Percentiles rank a stretch among this genome's conserved stretches.
Conservation (phyloP, 2,888 invertebrate genomes). For the Calameuta filiformis region DNA sequence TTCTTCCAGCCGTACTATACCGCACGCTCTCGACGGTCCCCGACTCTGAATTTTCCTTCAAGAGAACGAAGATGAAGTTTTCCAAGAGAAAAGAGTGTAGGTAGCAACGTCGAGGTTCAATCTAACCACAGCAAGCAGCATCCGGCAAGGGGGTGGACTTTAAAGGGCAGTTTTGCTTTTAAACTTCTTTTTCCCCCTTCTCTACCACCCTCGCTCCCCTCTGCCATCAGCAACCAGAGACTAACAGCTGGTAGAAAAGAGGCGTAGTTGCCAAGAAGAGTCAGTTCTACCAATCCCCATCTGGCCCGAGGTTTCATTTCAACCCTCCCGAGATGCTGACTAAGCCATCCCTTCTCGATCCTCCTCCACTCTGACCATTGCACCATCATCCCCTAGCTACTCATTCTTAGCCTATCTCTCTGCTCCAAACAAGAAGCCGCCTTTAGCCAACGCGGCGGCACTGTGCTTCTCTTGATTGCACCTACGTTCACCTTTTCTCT, state of each 20-base stretch:
- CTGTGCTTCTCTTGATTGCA: constrained; percentile 2
- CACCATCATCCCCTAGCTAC: not conserved
- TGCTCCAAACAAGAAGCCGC: constrained; percentile 2
- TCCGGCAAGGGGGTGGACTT: not conserved
- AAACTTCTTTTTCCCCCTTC: not conserved
- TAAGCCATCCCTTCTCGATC: constrained; percentile 13
- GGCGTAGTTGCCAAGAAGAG: constrained; percentile 29
- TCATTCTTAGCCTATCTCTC: not conserved
- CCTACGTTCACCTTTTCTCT: not conserved
- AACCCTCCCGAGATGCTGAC: constrained; percentile 18
- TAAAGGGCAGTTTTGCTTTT: not conserved
- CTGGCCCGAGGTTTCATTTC: constrained; percentile 32
- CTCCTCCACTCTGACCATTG: constrained; percentile 13
- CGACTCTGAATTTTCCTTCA: not conserved
- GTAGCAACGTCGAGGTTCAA: not conserved
- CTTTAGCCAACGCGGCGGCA: not conserved
- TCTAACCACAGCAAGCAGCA: not conserved
- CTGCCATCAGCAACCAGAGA: not conserved
- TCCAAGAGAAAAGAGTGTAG: not conserved
- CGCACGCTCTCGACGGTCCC: not conserved
- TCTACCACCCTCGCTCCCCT: not conserved
- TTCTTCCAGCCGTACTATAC: not conserved
- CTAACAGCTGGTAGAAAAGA: constrained; percentile 1
- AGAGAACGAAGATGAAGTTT: not conserved
- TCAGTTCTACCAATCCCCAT: constrained; percentile 14